These are phyloP conservation scores for Heliothis subflexa DNA, from an alignment of 1,140 invertebrate genomes.

Conservation along the genomic window DNA sequence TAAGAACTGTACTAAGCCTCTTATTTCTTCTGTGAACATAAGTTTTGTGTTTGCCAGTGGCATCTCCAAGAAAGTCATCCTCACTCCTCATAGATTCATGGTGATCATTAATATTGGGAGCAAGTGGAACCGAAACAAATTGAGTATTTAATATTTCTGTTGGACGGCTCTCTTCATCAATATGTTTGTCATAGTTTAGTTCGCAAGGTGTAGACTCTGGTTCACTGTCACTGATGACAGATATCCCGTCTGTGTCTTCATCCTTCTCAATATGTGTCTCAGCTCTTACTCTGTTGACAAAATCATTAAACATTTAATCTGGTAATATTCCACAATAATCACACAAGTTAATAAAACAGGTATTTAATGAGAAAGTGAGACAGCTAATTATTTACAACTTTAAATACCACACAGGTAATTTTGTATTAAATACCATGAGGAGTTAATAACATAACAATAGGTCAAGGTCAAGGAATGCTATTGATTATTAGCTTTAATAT, in stretches of 20 bases:
- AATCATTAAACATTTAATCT: background rate
- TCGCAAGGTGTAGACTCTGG: slow-evolving; percentile 68
- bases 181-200: slow-evolving; percentile 56
- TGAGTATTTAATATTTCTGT: slow-evolving; percentile 59
- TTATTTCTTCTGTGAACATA: slow-evolving; percentile 85
- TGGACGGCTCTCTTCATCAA: slow-evolving; percentile 61
- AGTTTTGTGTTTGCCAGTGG: slow-evolving; percentile 74
- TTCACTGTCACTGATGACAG: slow-evolving; percentile 81
- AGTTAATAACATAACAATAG: background rate
- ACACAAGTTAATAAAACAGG: background rate
- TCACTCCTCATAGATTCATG: slow-evolving; percentile 60
- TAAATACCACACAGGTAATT: background rate
- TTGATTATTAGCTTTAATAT: background rate
- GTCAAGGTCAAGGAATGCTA: slow-evolving; percentile 20
- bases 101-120: slow-evolving; percentile 54
- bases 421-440: background rate
- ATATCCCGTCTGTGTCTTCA: slow-evolving; percentile 84
- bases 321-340: slow-evolving; percentile 34
- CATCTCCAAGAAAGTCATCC: slow-evolving; percentile 70
- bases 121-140: slow-evolving; percentile 57
- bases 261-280: slow-evolving; percentile 70
- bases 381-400: background rate
- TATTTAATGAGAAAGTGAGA: background rate
- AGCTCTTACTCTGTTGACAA: slow-evolving; percentile 53
- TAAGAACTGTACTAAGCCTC: slow-evolving; percentile 79